phyloP scores from a whole-genome alignment of 2,888 invertebrate genomes.

The Orthosia cruda region DNA sequence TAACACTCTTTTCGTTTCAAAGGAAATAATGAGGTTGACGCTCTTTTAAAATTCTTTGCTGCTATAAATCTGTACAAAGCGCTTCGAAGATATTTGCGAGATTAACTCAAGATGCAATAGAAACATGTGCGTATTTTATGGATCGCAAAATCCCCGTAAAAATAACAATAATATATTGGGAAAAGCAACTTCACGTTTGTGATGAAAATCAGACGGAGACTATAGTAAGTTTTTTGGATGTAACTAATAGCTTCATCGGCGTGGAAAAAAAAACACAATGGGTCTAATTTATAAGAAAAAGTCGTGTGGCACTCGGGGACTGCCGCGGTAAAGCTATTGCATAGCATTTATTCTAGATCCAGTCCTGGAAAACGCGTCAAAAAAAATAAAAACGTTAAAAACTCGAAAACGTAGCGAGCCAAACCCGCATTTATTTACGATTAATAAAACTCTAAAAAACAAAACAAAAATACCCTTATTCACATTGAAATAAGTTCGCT shows the following conservation, averaged over 20 bases:
- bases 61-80: slow-evolving; percentile 3
- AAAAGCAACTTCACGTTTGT: not conserved
- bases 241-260: not conserved
- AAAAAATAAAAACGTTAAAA: too few relatives aligned
- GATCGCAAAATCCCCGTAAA: not conserved
- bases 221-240: not conserved
- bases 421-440: too few relatives aligned
- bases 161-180: not conserved
- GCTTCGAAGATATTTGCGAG: slow-evolving; percentile 14
- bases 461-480: too few relatives aligned
- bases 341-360: too few relatives aligned
- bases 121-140: slow-evolving; percentile 4
- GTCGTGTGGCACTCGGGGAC: too few relatives aligned
- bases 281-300: too few relatives aligned
- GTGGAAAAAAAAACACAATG: not conserved
- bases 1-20: slow-evolving; percentile 21
- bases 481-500: too few relatives aligned
- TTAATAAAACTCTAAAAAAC: too few relatives aligned
- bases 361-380: too few relatives aligned
- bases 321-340: too few relatives aligned
- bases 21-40: slow-evolving; percentile 43
- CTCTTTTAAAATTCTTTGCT: slow-evolving; percentile 33
- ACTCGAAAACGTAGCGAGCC: too few relatives aligned
- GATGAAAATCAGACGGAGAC: not conserved
- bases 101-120: slow-evolving; percentile 19